Conservation (phyloP, 2,113 vertebrate species). For the Tupaia tana region DNA sequence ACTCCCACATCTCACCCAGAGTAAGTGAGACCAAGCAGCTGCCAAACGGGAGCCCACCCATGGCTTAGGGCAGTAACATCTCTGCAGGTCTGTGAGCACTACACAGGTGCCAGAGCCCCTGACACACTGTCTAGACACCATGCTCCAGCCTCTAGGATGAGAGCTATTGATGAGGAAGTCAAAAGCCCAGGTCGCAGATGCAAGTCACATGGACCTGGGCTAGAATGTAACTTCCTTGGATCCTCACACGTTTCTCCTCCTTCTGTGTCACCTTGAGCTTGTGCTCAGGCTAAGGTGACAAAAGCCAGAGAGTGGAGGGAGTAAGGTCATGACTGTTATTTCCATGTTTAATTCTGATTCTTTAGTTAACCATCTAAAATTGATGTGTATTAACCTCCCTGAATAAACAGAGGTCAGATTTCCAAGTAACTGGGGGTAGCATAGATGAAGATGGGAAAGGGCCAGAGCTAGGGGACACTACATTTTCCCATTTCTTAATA, state of each 20-base stretch:
- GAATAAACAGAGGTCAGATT: background rate
- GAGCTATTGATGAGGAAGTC: background rate
- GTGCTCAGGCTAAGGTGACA: background rate
- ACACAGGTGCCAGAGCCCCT: background rate
- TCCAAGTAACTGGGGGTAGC: background rate
- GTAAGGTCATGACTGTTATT: background rate
- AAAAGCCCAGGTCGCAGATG: background rate
- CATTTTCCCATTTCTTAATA: background rate
- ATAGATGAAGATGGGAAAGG: background rate
- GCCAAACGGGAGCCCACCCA: background rate
- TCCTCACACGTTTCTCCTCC: background rate
- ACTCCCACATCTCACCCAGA: background rate
- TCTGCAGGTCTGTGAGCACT: background rate
- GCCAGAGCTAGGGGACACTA: background rate
- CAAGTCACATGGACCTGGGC: background rate
- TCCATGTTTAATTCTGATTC: background rate
- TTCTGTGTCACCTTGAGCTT: background rate
- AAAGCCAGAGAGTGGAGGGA: background rate
- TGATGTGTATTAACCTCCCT: background rate
- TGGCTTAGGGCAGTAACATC: background rate
- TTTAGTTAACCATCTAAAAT: background rate
- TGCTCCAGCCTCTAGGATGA: background rate
- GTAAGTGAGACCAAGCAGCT: background rate
- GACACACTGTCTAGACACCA: background rate
- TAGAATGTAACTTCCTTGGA: background rate